Percentiles rank a stretch among this genome's conserved stretches.
These are phyloP conservation scores for Drosophila formosana DNA, from an alignment of 2,888 invertebrate species.

Conservation along the genomic window DNA sequence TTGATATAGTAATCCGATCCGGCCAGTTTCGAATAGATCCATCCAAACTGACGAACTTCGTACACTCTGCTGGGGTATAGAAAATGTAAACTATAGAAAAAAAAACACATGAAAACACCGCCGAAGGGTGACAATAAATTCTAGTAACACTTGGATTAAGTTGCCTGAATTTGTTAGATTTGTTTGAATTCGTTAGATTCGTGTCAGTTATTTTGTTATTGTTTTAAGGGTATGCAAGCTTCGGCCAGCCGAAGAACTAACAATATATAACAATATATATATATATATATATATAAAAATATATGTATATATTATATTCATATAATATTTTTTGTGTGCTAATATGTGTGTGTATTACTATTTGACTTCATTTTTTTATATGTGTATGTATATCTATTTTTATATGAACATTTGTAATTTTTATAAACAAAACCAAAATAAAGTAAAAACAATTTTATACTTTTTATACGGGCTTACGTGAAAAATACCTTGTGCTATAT, in stretches of 20 bases:
- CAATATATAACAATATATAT: neutral
- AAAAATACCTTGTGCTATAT: constrained; percentile 69
- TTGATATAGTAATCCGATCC: neutral
- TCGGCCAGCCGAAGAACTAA: constrained; percentile 23
- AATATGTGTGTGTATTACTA: constrained; percentile 58
- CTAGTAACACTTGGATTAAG: constrained; percentile 9
- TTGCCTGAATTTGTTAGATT: neutral
- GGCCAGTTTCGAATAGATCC: neutral
- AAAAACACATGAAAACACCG: constrained; percentile 20
- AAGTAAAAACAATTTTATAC: constrained; percentile 71
- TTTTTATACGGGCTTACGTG: constrained; percentile 77
- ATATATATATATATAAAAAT: neutral
- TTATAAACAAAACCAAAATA: constrained; percentile 57
- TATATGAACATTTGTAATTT: constrained; percentile 78
- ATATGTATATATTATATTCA: constrained; percentile 21
- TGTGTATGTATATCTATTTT: constrained; percentile 74
- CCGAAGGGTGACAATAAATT: constrained; percentile 29
- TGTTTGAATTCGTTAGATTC: neutral
- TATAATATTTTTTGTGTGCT: constrained; percentile 29
- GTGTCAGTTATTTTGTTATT: neutral
- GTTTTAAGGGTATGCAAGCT: constrained; percentile 42
- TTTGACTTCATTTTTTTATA: constrained; percentile 66
- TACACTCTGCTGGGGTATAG: neutral
- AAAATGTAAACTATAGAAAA: neutral
- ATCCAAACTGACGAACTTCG: neutral